A percentile compares a stretch with the other conserved stretches of the same genome.
phyloP scores from a whole-genome alignment of 1,140 invertebrate species.

The Brachionus plicatilis region DNA sequence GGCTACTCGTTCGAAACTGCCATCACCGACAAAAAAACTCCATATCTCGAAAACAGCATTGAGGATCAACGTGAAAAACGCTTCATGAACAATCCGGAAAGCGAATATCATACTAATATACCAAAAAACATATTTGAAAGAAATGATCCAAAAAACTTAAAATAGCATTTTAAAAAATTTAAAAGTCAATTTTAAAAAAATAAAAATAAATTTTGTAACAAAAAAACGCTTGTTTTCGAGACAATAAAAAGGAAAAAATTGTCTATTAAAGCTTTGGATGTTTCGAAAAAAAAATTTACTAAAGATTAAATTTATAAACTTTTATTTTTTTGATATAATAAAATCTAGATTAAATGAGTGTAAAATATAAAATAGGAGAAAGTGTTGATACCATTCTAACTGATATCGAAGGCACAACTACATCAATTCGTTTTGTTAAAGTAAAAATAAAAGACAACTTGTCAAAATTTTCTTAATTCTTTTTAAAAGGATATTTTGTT shows the following conservation, averaged over 20 bases:
- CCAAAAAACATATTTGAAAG: slow-evolving; percentile 37
- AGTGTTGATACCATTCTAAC: slow-evolving; percentile 10
- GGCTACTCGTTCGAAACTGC: slow-evolving; percentile 30
- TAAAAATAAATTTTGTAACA: background rate
- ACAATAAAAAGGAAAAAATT: background rate
- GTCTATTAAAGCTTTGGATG: too few relatives aligned
- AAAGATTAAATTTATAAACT: background rate
- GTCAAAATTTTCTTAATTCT: background rate
- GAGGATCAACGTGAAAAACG: slow-evolving; percentile 16
- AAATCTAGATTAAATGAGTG: background rate
- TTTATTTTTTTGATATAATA: background rate
- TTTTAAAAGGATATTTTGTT: slow-evolving; percentile 27
- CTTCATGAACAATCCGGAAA: background rate
- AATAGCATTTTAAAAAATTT: background rate
- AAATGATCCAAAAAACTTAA: slow-evolving; percentile 21
- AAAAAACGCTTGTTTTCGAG: background rate
- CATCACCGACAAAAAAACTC: slow-evolving; percentile 4
- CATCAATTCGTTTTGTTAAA: slow-evolving; percentile 38
- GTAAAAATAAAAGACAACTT: background rate
- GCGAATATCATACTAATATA: background rate
- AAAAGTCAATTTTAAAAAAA: background rate
- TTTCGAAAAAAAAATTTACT: background rate
- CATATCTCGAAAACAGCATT: background rate
- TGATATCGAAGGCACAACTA: slow-evolving; percentile 36
- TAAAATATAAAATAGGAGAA: background rate